Evolutionary conservation across 2,888 invertebrate species (phyloP), one percentile per base, ranked within the genome.

Genomic region (Pimpla rufipes): DNA sequence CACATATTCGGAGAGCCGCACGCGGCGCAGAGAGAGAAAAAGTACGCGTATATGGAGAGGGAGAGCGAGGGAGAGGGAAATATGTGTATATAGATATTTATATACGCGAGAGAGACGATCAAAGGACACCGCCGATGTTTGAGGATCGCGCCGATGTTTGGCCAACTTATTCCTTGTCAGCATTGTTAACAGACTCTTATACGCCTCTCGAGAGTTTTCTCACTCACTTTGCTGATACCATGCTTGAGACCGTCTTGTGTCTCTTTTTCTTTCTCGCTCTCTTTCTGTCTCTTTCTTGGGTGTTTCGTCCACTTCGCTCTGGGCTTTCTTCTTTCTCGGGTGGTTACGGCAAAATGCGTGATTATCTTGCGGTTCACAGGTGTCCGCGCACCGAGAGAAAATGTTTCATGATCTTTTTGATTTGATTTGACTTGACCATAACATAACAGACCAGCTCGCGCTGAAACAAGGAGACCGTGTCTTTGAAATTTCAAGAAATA

Each of bases 141-240:
- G 88, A 88, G 86, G 83, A 88, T 87, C 84, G 87, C 85, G 84
- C 81, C 85, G 84, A 87, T 87, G 87, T 88, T 88, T 88, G 88
- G 75, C 83, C 87, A 87, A 87, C 87, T 88, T 86, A 88, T 88
- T 87, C 84, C 85, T 87, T 86, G 85, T 85, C 87, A 86, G 84
- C 77, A 88, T 88, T 88, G 88, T 88, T 87, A 87, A 87, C 87
- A 86, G 86, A 85, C 84, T 84, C 84, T 79, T 81, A 83, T 81
- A 71, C 77, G 47, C 50, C 55, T 78, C 78, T 78, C 68, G 67
- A 75, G 73, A 52, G 6, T 79, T 66, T 68, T 52, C 50, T 52
- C 68, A 66, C 64, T 81, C 75, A 47, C 75, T 82, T 75, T 68
- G 70, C 64, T 66, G 64, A 59, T 74, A 57, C 68, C 35, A 67